Evolutionary conservation across 2,888 invertebrate species (phyloP).

Genomic region (Callosobruchus maculatus): DNA sequence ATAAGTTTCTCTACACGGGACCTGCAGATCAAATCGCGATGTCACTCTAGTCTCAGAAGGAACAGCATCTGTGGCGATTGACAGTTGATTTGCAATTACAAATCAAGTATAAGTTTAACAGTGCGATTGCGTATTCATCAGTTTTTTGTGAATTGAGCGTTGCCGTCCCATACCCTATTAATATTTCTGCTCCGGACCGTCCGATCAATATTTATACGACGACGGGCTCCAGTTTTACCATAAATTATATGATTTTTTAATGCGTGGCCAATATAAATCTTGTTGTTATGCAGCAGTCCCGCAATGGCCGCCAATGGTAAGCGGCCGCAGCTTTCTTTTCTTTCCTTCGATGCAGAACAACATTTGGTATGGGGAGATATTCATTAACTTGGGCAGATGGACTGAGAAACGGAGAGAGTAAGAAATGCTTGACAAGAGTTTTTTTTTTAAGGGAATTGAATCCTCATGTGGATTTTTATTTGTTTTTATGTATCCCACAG

Average conservation of each 20-base stretch:
- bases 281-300: conserved; percentile 20
- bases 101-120: conserved; percentile 18
- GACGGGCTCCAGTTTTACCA: conserved; percentile 21
- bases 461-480: too few species aligned
- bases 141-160: conserved; percentile 10
- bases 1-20: too few species aligned
- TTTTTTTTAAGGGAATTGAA: too few species aligned
- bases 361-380: conserved; percentile 17
- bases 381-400: conserved; percentile 21
- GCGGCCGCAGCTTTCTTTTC: conserved; percentile 25
- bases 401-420: conserved; percentile 8
- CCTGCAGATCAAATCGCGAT: neutral
- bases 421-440: neutral
- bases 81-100: conserved; percentile 17
- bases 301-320: conserved; percentile 5
- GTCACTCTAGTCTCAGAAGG: neutral
- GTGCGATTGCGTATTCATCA: conserved; percentile 18
- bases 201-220: conserved; percentile 24
- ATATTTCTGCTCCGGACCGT: conserved; percentile 15
- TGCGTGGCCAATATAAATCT: conserved; percentile 20
- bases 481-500: too few species aligned
- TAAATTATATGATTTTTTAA: conserved; percentile 26
- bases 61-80: neutral
- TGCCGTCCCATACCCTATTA: conserved; percentile 13
- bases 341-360: conserved; percentile 15